phyloP scores from a whole-genome alignment of 1,140 invertebrate genomes.

The Alviniconcha marisindica region DNA sequence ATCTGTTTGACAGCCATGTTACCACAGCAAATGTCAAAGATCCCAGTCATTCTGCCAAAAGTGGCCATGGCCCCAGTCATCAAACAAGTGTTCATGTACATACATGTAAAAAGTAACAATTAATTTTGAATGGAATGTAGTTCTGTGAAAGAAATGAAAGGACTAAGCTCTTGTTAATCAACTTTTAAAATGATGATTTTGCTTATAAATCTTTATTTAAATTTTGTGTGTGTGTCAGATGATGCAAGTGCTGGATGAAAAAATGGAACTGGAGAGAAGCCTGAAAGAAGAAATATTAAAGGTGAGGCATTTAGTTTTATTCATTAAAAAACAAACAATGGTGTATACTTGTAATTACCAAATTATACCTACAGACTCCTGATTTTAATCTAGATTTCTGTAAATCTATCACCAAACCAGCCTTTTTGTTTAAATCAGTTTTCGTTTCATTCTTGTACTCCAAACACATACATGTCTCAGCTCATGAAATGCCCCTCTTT shows the following conservation, averaged over 20 bases:
- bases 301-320: constrained; percentile 37
- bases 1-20: no score
- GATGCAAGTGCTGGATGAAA: constrained; percentile 58
- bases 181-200: no score
- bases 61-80: no score
- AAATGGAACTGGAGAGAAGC: constrained; percentile 55
- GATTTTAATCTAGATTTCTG: not conserved
- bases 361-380: no score
- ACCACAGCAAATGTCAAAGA: no score
- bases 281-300: constrained; percentile 53
- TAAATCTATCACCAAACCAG: not conserved
- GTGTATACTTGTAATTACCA: not conserved
- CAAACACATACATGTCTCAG: not conserved
- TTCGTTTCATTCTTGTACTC: constrained; percentile 7
- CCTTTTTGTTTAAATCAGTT: not conserved
- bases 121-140: not conserved
- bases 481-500: no score
- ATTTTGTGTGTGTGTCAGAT: constrained; percentile 48
- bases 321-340: not conserved
- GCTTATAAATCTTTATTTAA: no score
- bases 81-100: no score
- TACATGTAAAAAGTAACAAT: no score
- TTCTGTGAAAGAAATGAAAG: not conserved
- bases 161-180: no score
- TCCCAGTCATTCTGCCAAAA: no score